Evolutionary conservation across 2,888 invertebrate genomes (phyloP).

Genomic region (Sipunculus nudus): DNA sequence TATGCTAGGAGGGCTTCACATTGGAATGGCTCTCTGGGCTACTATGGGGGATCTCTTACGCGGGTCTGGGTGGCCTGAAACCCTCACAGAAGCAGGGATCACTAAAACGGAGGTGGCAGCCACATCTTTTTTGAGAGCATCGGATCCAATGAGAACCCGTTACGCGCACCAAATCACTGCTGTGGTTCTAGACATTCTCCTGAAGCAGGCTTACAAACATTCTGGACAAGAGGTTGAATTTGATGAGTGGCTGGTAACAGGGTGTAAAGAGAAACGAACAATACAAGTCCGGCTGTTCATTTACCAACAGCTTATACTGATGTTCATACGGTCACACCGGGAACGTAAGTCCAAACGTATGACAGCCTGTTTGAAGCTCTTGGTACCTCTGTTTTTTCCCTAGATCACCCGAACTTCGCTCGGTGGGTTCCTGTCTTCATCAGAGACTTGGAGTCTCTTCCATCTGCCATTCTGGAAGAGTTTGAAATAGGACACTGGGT

Average conservation of each 20-base stretch:
- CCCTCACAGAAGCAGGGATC: constrained; percentile 24
- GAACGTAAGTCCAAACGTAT: constrained; percentile 20
- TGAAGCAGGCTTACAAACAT: constrained; percentile 12
- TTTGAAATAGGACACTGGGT: constrained; percentile 16
- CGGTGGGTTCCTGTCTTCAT: too few relatives aligned
- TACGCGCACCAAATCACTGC: constrained; percentile 22
- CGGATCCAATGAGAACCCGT: constrained; percentile 28
- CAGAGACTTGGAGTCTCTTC: too few relatives aligned
- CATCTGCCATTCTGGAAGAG: not conserved
- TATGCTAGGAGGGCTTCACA: too few relatives aligned
- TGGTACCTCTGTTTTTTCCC: not conserved
- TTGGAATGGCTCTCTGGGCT: constrained; percentile 22
- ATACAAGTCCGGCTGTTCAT: constrained; percentile 22
- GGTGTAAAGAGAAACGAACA: constrained; percentile 13
- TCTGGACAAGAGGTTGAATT: not conserved
- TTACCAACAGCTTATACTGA: too few relatives aligned
- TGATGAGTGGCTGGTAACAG: not conserved
- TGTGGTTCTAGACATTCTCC: constrained; percentile 19
- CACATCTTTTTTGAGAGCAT: constrained; percentile 27
- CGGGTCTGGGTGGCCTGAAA: constrained; percentile 29
- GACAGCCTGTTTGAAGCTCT: not conserved
- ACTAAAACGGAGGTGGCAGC: constrained; percentile 28
- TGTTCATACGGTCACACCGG: constrained; percentile 21
- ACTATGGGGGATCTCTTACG: constrained; percentile 27
- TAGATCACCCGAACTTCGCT: not conserved